Evolutionary conservation across 2,797 vertebrate genomes (phyloP).

Genomic region (Cheracebus regulus): DNA sequence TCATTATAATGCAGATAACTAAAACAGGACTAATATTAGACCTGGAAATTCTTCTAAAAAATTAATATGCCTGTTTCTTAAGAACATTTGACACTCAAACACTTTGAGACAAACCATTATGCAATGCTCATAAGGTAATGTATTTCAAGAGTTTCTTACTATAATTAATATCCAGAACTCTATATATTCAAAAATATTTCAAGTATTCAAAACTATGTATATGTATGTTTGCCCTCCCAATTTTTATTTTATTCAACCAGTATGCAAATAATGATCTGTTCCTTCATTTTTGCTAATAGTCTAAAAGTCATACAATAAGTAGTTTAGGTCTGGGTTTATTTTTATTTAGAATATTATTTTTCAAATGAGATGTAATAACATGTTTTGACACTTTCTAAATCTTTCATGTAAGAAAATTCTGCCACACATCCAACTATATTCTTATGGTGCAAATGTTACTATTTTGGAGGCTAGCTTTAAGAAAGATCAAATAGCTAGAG

Average conservation of each 20-base stretch:
- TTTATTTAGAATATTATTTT: slow-evolving; percentile 7
- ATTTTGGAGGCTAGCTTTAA: background rate
- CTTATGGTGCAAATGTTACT: background rate
- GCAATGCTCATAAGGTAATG: background rate
- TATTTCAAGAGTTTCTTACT: slow-evolving; percentile 29
- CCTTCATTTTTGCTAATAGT: background rate
- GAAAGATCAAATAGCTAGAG: background rate
- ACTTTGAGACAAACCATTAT: background rate
- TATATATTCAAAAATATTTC: background rate
- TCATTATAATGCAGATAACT: slow-evolving; percentile 5
- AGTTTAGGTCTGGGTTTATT: slow-evolving; percentile 19
- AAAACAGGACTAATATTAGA: slow-evolving; percentile 16
- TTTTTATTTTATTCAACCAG: slow-evolving; percentile 22
- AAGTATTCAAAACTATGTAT: background rate
- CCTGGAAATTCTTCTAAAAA: background rate
- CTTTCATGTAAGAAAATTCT: background rate
- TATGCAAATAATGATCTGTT: slow-evolving; percentile 5
- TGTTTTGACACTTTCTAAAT: slow-evolving; percentile 6
- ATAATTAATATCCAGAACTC: background rate
- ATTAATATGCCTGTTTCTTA: background rate
- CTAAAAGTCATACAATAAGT: background rate
- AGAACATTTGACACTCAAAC: background rate
- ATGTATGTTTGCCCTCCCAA: background rate
- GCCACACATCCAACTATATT: background rate
- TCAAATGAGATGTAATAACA: background rate